A percentile compares a stretch with the other conserved stretches of the same genome.
Evolutionary conservation across 1,140 invertebrate genomes (phyloP).

Genomic region (Laupala kohalensis): DNA sequence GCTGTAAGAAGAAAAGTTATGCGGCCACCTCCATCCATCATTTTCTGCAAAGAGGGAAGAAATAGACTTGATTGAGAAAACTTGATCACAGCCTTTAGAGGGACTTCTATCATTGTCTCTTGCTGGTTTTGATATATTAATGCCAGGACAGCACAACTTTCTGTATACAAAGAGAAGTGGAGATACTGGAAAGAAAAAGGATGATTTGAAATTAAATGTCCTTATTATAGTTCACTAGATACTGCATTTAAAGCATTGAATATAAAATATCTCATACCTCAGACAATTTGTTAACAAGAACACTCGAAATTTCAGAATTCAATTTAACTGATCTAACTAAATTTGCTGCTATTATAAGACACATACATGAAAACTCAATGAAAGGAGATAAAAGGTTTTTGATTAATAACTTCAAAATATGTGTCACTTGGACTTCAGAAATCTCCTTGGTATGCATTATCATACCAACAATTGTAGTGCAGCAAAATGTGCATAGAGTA

Average conservation of each 20-base stretch:
- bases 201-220: not conserved
- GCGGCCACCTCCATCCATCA: constrained; percentile 18
- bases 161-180: not conserved
- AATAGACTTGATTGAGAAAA: constrained; percentile 36
- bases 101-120: constrained; percentile 22
- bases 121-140: constrained; percentile 9
- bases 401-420: constrained; percentile 52
- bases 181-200: not conserved
- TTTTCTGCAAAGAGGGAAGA: constrained; percentile 24
- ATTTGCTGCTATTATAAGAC: constrained; percentile 56
- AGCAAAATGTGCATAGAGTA: constrained; percentile 64
- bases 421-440: constrained; percentile 51
- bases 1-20: constrained; percentile 36
- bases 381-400: constrained; percentile 51
- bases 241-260: not conserved
- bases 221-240: not conserved
- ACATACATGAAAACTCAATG: constrained; percentile 53
- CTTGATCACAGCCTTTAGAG: constrained; percentile 33
- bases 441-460: constrained; percentile 39
- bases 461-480: constrained; percentile 52
- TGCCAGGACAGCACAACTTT: constrained; percentile 1
- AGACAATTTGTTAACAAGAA: not conserved
- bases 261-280: not conserved
- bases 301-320: not conserved
- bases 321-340: not conserved